Evolutionary conservation across 2,797 vertebrate genomes (phyloP), one percentile per base, ranked within the genome.

Genomic region (Alca torda): DNA sequence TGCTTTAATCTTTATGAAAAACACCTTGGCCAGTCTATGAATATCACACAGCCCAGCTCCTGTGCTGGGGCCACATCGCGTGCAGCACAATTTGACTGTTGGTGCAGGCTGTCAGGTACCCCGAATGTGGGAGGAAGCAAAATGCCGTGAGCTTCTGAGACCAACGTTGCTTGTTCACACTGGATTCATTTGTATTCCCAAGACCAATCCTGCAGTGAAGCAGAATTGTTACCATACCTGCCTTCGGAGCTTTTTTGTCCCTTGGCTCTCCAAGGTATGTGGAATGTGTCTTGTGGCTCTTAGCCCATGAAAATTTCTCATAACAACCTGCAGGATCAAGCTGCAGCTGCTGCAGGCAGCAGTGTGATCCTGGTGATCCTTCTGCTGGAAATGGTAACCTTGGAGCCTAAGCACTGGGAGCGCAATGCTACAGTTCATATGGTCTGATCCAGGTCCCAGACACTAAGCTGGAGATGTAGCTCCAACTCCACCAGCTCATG

Each of bases 31-130:
- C 26, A 14, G 16, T 37, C 77, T 51, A 3, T 68, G 68, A 46
- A 8, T 26, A 37, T 83, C 84, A 41, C 77, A n/a, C 35, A 91
- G 54, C 26, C 26, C 59, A 77, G 73, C 59, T 79, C 33, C 20
- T 10, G 1, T 59, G 19, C 24, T 0, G 1, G 18, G 11, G 6
- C 30, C 33, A 4, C 41, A 16, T 70, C 46, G 37, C 1, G 0
- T 35, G 48, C 48, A 59, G 67, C 48, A 28, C 23, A 45, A 15
- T 30, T 57, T 64, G 43, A 13, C 61, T 50, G 31, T 50, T 75
- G 28, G 2, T 50, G 72, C 10, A 68, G 56, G 37, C 60, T 64
- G 14, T 46, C 48, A 50, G 41, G 45, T 68, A 69, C 60, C 46
- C 12, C 0, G 3, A 75, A 39, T 8, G 54, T 72, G 61, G 76